phyloP scores from a whole-genome alignment of 1,140 invertebrate genomes.

The Drosophila kikkawai region DNA sequence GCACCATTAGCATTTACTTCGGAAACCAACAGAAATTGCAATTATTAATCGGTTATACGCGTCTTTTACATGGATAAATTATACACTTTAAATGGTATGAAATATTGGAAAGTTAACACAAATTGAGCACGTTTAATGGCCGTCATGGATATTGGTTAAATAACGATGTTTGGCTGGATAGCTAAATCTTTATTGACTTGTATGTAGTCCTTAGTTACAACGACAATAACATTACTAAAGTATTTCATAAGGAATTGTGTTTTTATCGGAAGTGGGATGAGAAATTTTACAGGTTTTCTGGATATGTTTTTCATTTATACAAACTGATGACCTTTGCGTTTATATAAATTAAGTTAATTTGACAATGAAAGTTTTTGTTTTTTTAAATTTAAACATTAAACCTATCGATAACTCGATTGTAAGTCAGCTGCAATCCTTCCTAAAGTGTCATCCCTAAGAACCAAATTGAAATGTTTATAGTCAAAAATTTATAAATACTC shows the following conservation, averaged over 20 bases:
- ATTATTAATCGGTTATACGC: conserved; percentile 43
- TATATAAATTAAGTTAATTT: too few species aligned
- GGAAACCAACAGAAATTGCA: conserved; percentile 39
- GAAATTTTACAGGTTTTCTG: too few species aligned
- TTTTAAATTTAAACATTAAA: neutral
- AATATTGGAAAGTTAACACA: conserved; percentile 28
- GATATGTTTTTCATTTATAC: neutral
- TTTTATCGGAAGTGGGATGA: neutral
- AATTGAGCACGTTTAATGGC: conserved; percentile 18
- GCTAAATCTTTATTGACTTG: conserved; percentile 43
- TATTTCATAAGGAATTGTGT: conserved; percentile 8
- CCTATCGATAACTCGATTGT: conserved; percentile 10
- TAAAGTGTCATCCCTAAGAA: neutral
- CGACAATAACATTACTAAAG: conserved; percentile 48
- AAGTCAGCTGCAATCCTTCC: neutral
- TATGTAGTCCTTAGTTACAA: conserved; percentile 36
- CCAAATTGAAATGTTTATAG: neutral
- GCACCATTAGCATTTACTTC: conserved; percentile 56
- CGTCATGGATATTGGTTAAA: conserved; percentile 32
- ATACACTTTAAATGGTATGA: conserved; percentile 17
- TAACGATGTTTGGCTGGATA: conserved; percentile 20
- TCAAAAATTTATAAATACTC: neutral
- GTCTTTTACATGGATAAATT: conserved; percentile 53
- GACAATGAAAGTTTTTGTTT: neutral
- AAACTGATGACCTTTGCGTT: neutral